phyloP scores from a whole-genome alignment of 2,797 vertebrate genomes.

The Xenopus petersii region DNA sequence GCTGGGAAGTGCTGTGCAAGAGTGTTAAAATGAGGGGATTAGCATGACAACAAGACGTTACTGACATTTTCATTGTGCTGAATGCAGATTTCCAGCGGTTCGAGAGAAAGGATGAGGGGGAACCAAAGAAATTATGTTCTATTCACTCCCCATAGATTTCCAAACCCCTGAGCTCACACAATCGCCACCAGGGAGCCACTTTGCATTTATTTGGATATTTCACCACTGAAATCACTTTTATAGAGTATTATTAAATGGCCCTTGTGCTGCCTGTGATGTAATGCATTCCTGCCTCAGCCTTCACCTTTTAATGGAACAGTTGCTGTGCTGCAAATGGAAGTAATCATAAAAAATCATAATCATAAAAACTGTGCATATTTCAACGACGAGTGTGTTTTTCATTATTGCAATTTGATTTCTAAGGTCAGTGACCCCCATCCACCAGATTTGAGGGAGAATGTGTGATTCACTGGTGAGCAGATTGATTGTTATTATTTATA shows the following conservation, averaged over 20 bases:
- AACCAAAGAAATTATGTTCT: constrained; percentile 83
- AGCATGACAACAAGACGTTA: constrained; percentile 98
- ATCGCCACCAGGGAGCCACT: not conserved
- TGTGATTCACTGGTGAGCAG: too few species aligned
- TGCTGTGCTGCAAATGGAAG: too few species aligned
- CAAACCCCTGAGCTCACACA: not conserved
- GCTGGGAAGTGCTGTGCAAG: constrained; percentile 60
- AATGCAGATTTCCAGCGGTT: constrained; percentile 91
- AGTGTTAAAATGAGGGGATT: constrained; percentile 74
- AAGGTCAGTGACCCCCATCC: too few species aligned
- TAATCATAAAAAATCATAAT: too few species aligned
- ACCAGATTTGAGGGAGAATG: too few species aligned
- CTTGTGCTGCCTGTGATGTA: not conserved
- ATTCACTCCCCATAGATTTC: constrained; percentile 65
- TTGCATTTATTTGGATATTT: constrained; percentile 5
- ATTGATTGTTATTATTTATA: too few species aligned
- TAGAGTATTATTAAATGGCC: not conserved
- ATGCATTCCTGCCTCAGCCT: not conserved
- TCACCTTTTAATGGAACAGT: too few species aligned
- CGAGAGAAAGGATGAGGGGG: constrained; percentile 80
- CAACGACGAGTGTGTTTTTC: too few species aligned
- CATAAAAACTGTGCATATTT: too few species aligned
- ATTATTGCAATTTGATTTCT: too few species aligned
- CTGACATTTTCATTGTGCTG: constrained; percentile 92
- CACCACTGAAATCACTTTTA: not conserved